phyloP scores from a whole-genome alignment of 2,888 invertebrate species.

The Andrena marginata region DNA sequence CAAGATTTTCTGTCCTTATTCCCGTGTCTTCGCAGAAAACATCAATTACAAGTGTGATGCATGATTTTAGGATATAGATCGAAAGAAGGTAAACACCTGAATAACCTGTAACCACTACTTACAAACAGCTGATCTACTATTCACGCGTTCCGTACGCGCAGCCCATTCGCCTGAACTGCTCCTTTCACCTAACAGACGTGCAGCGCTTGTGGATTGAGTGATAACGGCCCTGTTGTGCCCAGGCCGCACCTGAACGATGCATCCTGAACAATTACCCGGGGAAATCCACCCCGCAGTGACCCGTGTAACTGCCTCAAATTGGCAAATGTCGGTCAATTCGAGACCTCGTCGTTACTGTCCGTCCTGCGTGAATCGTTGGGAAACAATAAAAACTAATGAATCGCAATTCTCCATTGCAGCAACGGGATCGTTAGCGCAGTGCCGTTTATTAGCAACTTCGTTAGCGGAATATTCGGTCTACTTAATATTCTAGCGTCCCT shows the following conservation, averaged over 20 bases:
- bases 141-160: conserved; percentile 10
- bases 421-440: neutral
- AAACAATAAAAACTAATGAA: neutral
- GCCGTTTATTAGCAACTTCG: neutral
- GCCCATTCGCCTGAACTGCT: conserved; percentile 13
- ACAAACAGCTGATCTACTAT: neutral
- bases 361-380: neutral
- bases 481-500: neutral
- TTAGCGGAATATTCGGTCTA: neutral
- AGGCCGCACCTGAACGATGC: conserved; percentile 24
- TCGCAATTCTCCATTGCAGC: neutral
- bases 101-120: neutral
- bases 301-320: conserved; percentile 32
- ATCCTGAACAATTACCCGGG: conserved; percentile 48
- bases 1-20: too few species aligned
- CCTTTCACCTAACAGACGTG: conserved; percentile 6
- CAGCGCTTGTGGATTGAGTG: neutral
- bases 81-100: neutral
- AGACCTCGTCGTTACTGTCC: conserved; percentile 6
- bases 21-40: neutral
- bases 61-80: too few species aligned
- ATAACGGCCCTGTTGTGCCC: conserved; percentile 18
- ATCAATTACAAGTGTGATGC: neutral
- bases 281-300: conserved; percentile 34
- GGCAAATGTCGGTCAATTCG: conserved; percentile 24